Evolutionary conservation across 2,888 invertebrate genomes (phyloP), one percentile per base, ranked within the genome.

Genomic region (Chloromyia formosa): DNA sequence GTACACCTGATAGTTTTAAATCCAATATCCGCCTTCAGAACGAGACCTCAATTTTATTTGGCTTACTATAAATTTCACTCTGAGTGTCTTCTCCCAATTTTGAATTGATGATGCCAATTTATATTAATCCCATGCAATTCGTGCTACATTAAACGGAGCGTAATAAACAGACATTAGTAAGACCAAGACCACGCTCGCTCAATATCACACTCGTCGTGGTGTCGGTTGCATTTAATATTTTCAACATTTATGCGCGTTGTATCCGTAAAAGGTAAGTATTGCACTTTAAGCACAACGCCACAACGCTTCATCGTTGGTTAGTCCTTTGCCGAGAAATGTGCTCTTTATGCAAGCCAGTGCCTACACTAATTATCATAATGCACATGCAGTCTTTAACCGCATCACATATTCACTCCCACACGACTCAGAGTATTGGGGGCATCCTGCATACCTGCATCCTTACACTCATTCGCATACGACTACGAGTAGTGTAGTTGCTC

Each of bases 281-380:
- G 14, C 66, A 16, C 45, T 49, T 42, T 35, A 66, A 49, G 66
- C 14, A 66, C 27, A 35, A 35, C 27, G 35, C 66, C 66, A 66
- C 49, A 66, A n/a, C 49, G 16, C 20, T 45, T 66, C 45, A 62
- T 62, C 35, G 62, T 66, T 20, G 20, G 45, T 66, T 66, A 18
- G 66, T 23, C 56, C 56, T 56, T 20, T 20, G 18, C 56, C 20
- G 16, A 22, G 49, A 49, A 49, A 66, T 27, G 27, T 35, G 66
- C 66, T 66, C 66, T 66, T 71, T 56, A 71, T 68, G 66, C n/a
- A 49, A n/a, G 45, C 10, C 53, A 49, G 40, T 71, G 56, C 35
- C 56, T 71, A 35, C 56, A 71, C 56, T 71, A 56, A 71, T 71
- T 71, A 71, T 71, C 58, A 71, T 71, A 71, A 71, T 71, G 71